Percentiles rank a stretch among this genome's conserved stretches.
These are phyloP conservation scores for Pachycephala philippinensis DNA, from an alignment of 2,113 vertebrate species.

Conservation along the genomic window DNA sequence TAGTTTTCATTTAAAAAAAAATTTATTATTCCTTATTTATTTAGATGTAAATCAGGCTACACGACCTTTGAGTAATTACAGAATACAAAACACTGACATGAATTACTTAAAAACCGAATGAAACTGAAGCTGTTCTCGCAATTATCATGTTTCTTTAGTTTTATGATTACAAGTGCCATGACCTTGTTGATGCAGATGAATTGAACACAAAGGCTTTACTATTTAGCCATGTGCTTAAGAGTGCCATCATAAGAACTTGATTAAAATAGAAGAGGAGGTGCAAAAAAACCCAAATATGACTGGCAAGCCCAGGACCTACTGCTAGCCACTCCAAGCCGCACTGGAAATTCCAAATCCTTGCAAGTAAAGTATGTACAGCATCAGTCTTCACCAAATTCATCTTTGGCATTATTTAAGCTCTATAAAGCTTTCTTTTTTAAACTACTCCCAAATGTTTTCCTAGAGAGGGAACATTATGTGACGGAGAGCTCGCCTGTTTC, in stretches of 20 bases:
- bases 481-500: not conserved
- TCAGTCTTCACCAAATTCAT: not conserved
- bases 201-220: not conserved
- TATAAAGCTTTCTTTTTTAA: constrained; percentile 48
- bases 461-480: constrained; percentile 31
- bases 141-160: not conserved
- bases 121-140: not conserved
- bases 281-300: not conserved
- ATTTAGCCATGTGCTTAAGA: not conserved
- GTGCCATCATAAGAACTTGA: not conserved
- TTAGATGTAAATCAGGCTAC: not conserved
- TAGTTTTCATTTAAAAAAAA: not conserved
- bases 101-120: not conserved
- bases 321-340: not conserved
- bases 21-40: not conserved
- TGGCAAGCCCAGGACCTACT: not conserved
- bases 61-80: not conserved
- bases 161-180: not conserved
- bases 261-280: not conserved
- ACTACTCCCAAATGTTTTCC: constrained; percentile 57
- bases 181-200: not conserved
- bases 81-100: not conserved
- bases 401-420: not conserved
- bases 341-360: not conserved
- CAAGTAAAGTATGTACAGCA: not conserved